These are phyloP conservation scores for Macaria notata DNA, from an alignment of 2,888 invertebrate species.

Conservation along the genomic window DNA sequence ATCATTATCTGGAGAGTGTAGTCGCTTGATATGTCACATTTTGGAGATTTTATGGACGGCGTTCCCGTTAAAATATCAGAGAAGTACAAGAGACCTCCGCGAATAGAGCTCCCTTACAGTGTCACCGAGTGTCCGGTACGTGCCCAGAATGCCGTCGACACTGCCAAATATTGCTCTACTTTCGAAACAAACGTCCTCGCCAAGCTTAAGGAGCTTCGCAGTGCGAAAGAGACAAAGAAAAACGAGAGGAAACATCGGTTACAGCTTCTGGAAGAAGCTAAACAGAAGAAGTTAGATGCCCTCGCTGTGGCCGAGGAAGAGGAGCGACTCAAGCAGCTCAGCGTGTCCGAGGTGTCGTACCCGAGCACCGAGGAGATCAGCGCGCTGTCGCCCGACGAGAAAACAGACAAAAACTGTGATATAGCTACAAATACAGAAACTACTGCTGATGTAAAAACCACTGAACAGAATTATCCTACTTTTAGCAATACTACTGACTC, in stretches of 20 bases:
- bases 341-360: slow-evolving; percentile 82
- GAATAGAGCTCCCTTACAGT: slow-evolving; percentile 77
- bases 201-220: slow-evolving; percentile 87
- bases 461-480: slow-evolving; percentile 45
- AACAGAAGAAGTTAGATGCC: slow-evolving; percentile 78
- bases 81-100: slow-evolving; percentile 90
- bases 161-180: slow-evolving; percentile 83
- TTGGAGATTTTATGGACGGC: slow-evolving; percentile 88
- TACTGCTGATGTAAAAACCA: slow-evolving; percentile 38
- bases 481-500: slow-evolving; percentile 51
- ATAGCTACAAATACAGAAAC: slow-evolving; percentile 49
- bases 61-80: slow-evolving; percentile 95
- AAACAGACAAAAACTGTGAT: slow-evolving; percentile 65
- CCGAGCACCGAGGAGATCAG: slow-evolving; percentile 84
- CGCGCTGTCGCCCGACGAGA: slow-evolving; percentile 77
- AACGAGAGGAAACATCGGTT: slow-evolving; percentile 84
- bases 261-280: slow-evolving; percentile 81
- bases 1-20: slow-evolving; percentile 48
- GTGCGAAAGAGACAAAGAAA: slow-evolving; percentile 83
- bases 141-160: slow-evolving; percentile 65
- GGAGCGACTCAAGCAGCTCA: slow-evolving; percentile 80
- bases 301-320: slow-evolving; percentile 74
- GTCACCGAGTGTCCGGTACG: slow-evolving; percentile 59
- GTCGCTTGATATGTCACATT: slow-evolving; percentile 74
- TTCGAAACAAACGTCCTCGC: slow-evolving; percentile 88